A percentile compares a stretch with the other conserved stretches of the same genome.
Evolutionary conservation across 2,113 vertebrate species (phyloP).

Genomic region (Platichthys stellatus): DNA sequence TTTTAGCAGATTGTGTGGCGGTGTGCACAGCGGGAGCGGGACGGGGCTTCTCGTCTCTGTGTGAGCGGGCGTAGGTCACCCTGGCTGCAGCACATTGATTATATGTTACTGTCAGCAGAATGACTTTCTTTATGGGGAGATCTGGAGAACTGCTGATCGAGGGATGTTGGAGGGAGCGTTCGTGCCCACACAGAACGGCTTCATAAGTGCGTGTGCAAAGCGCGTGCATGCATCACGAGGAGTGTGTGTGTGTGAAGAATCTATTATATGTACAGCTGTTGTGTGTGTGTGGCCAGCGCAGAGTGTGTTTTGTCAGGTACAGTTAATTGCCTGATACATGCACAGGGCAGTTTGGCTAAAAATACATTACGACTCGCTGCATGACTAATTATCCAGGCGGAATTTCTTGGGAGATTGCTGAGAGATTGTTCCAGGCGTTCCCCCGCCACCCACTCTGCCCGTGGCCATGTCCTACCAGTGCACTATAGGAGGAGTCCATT

Average conservation of each 20-base stretch:
- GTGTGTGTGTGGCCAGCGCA: conserved; percentile 33
- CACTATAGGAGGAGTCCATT: conserved; percentile 49
- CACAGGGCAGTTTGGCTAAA: conserved; percentile 50
- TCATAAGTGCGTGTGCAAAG: neutral
- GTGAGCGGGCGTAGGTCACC: conserved; percentile 46
- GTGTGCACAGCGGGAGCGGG: conserved; percentile 15
- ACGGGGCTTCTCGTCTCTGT: conserved; percentile 13
- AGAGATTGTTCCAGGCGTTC: conserved; percentile 61
- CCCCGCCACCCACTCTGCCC: conserved; percentile 60
- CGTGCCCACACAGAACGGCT: too few relatives aligned
- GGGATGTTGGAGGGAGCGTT: neutral
- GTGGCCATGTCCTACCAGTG: conserved; percentile 16
- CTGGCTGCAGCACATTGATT: conserved; percentile 52
- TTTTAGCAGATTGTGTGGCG: conserved; percentile 46
- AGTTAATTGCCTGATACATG: conserved; percentile 54
- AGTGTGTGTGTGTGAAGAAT: neutral
- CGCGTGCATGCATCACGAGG: neutral
- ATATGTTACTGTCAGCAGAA: conserved; percentile 66
- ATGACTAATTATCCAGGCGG: conserved; percentile 62
- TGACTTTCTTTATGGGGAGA: conserved; percentile 33
- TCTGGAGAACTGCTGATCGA: conserved; percentile 60
- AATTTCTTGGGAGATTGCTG: conserved; percentile 64
- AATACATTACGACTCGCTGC: conserved; percentile 52
- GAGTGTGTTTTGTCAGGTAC: conserved; percentile 34
- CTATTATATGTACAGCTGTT: conserved; percentile 2